A percentile compares a stretch with the other conserved stretches of the same genome.
These are phyloP conservation scores for Ochlodes sylvanus DNA, from an alignment of 2,888 invertebrate species.

Conservation along the genomic window DNA sequence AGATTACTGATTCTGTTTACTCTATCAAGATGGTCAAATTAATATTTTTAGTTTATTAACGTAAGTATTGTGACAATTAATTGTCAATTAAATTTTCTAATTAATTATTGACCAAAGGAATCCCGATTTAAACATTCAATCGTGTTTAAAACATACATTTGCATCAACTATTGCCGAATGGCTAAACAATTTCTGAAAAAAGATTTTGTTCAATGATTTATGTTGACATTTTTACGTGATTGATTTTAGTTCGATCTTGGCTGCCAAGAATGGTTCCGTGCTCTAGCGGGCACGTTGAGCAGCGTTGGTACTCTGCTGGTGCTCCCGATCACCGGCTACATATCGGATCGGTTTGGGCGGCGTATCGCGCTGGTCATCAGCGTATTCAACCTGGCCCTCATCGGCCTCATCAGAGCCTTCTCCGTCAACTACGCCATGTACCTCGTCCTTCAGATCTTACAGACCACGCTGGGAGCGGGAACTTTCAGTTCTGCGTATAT, in stretches of 20 bases:
- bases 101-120: too few relatives aligned
- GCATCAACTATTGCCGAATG: too few relatives aligned
- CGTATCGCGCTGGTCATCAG: slow-evolving; percentile 77
- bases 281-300: slow-evolving; percentile 89
- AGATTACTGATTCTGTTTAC: too few relatives aligned
- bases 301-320: slow-evolving; percentile 89
- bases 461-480: slow-evolving; percentile 69
- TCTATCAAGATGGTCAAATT: too few relatives aligned
- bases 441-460: slow-evolving; percentile 69
- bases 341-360: slow-evolving; percentile 88
- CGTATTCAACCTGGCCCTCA: slow-evolving; percentile 57
- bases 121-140: too few relatives aligned
- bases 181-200: too few relatives aligned
- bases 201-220: too few relatives aligned
- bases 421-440: slow-evolving; percentile 78
- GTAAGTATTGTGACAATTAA: too few relatives aligned
- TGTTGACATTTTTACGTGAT: too few relatives aligned
- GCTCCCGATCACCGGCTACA: slow-evolving; percentile 87
- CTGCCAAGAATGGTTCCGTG: slow-evolving; percentile 88
- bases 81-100: too few relatives aligned
- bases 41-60: too few relatives aligned
- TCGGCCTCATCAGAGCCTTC: slow-evolving; percentile 78
- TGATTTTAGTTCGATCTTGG: slow-evolving; percentile 86
- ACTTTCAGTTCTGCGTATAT: slow-evolving; percentile 70
- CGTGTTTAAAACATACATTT: too few relatives aligned